Percentiles rank a stretch among this genome's conserved stretches.
phyloP scores from a whole-genome alignment of 2,797 vertebrate species.

The Botia almorhae region DNA sequence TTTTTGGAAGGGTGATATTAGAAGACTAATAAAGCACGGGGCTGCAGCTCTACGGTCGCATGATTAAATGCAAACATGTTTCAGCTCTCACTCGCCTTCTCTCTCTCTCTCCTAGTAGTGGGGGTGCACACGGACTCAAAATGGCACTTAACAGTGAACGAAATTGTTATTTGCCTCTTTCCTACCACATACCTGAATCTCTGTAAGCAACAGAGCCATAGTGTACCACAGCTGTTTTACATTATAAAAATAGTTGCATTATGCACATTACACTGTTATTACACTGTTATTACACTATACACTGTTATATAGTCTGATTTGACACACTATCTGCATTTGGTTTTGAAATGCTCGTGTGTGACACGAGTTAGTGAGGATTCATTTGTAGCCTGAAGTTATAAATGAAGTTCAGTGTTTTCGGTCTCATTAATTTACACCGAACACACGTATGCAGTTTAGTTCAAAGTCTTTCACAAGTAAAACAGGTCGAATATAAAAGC shows the following conservation, averaged over 20 bases:
- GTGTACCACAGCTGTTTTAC: not conserved
- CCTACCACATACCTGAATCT: not conserved
- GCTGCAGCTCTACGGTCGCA: not conserved
- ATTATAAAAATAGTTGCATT: not conserved
- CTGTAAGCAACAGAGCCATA: not conserved
- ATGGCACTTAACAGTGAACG: constrained; percentile 23
- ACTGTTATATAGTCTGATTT: too few species aligned
- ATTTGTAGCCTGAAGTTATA: not conserved
- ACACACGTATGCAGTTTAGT: not conserved
- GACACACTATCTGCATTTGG: too few species aligned
- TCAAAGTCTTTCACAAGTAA: not conserved
- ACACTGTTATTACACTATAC: too few species aligned
- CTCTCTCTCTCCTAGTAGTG: not conserved
- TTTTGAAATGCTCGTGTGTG: not conserved
- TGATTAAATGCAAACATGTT: constrained; percentile 29
- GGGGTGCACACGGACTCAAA: constrained; percentile 6
- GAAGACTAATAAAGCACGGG: constrained; percentile 35
- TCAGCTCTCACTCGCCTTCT: not conserved
- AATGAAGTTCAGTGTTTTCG: not conserved
- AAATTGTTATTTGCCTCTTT: not conserved
- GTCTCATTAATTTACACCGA: not conserved
- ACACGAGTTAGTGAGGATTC: not conserved
- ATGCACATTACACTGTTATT: too few species aligned
- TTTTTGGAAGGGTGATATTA: constrained; percentile 27
- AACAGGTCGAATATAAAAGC: not conserved